Percentiles rank a stretch among this genome's conserved stretches.
Evolutionary conservation across 2,888 invertebrate species (phyloP).

Genomic region (Palloptera scutellata): DNA sequence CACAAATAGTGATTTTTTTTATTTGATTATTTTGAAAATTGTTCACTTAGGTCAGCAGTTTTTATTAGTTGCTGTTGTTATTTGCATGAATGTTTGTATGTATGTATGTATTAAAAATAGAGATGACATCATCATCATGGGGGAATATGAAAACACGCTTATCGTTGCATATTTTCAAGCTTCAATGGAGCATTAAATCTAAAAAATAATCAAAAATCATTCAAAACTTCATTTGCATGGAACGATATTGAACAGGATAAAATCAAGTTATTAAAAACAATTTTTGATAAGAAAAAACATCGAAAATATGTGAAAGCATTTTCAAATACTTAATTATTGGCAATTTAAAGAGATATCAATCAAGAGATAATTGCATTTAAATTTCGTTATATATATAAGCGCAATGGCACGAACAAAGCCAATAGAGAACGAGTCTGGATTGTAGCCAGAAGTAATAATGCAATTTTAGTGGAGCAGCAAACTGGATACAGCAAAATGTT

Average conservation of each 20-base stretch:
- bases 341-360: background rate
- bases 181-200: constrained; percentile 44
- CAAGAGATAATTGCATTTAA: background rate
- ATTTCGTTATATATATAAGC: background rate
- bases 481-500: constrained; percentile 23
- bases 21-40: background rate
- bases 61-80: constrained; percentile 7
- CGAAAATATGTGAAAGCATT: background rate
- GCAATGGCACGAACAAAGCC: too few relatives aligned
- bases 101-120: background rate
- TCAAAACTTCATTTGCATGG: constrained; percentile 34
- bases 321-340: background rate
- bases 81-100: background rate
- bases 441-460: too few relatives aligned
- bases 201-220: constrained; percentile 39
- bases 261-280: too few relatives aligned
- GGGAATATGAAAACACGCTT: constrained; percentile 33
- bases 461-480: too few relatives aligned
- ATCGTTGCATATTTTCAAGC: constrained; percentile 35
- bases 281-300: too few relatives aligned
- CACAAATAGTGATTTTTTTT: constrained; percentile 12
- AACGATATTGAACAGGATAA: constrained; percentile 2
- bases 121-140: background rate
- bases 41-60: constrained; percentile 1
- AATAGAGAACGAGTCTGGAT: too few relatives aligned